phyloP scores from a whole-genome alignment of 2,888 invertebrate species.

The Trimorus sp. region DNA sequence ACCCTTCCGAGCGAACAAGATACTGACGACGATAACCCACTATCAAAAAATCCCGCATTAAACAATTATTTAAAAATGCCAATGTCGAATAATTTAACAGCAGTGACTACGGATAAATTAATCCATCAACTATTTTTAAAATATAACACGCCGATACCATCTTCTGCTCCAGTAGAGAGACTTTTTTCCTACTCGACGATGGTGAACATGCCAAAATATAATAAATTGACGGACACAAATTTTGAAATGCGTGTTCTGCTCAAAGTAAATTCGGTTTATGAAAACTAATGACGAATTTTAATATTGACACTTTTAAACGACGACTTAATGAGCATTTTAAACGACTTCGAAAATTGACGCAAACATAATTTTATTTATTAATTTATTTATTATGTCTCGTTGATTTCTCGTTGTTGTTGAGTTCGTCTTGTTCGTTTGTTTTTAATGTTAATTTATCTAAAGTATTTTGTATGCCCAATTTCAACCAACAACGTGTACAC shows the following conservation, averaged over 20 bases:
- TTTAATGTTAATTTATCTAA: too few relatives aligned
- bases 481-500: too few relatives aligned
- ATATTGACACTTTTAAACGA: too few relatives aligned
- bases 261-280: conserved; percentile 4
- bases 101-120: not conserved
- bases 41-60: not conserved
- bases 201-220: conserved; percentile 9
- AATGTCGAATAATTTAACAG: not conserved
- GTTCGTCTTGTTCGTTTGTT: too few relatives aligned
- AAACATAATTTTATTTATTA: too few relatives aligned
- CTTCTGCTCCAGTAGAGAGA: conserved; percentile 16
- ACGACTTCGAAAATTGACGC: too few relatives aligned
- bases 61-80: not conserved
- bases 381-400: too few relatives aligned
- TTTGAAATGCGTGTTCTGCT: conserved; percentile 13
- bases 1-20: not conserved
- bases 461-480: too few relatives aligned
- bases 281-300: not conserved
- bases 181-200: conserved; percentile 18
- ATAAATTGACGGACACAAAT: conserved; percentile 13
- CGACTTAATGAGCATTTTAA: too few relatives aligned
- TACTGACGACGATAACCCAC: not conserved
- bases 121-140: conserved; percentile 7
- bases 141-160: conserved; percentile 36
- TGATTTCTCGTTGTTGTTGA: too few relatives aligned